Percentiles rank a stretch among this genome's conserved stretches.
Evolutionary conservation across 2,113 vertebrate genomes (phyloP).

Genomic region (Catharus fuscescens): DNA sequence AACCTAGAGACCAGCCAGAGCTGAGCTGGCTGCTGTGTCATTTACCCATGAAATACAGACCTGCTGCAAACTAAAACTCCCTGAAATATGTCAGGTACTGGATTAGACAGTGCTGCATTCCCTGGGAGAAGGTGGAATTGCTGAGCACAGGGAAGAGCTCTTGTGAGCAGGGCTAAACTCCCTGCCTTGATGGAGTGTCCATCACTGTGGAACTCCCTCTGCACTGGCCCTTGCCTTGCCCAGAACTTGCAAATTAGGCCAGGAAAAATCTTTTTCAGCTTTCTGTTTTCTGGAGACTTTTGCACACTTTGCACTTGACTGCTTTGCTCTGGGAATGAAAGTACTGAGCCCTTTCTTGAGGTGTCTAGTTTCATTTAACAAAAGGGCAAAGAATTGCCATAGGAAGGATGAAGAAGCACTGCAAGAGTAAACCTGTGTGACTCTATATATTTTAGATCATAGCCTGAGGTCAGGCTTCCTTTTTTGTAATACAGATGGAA

Average conservation of each 20-base stretch:
- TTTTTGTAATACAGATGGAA: slow-evolving; percentile 12
- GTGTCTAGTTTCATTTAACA: slow-evolving; percentile 43
- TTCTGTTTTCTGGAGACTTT: background rate
- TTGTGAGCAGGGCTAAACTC: slow-evolving; percentile 38
- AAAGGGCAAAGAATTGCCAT: slow-evolving; percentile 20
- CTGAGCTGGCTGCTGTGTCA: background rate
- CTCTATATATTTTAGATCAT: slow-evolving; percentile 41
- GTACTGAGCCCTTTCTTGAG: slow-evolving; percentile 55
- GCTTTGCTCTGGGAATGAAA: slow-evolving; percentile 43
- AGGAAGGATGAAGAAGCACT: slow-evolving; percentile 39
- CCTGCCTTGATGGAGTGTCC: background rate
- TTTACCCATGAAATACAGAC: background rate
- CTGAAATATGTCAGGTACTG: background rate
- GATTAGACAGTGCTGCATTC: slow-evolving; percentile 42
- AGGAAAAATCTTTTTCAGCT: slow-evolving; percentile 20
- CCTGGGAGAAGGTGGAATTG: slow-evolving; percentile 49
- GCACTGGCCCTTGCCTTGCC: background rate
- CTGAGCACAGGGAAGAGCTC: slow-evolving; percentile 38
- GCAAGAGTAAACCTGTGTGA: slow-evolving; percentile 22
- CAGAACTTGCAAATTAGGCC: slow-evolving; percentile 44
- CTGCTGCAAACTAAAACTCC: background rate
- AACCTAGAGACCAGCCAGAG: rapidly evolving
- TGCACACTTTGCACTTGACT: slow-evolving; percentile 39
- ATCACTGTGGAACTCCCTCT: background rate
- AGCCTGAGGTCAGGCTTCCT: slow-evolving; percentile 48